Conservation (phyloP, 2,113 vertebrate species). For the Scortum barcoo region DNA sequence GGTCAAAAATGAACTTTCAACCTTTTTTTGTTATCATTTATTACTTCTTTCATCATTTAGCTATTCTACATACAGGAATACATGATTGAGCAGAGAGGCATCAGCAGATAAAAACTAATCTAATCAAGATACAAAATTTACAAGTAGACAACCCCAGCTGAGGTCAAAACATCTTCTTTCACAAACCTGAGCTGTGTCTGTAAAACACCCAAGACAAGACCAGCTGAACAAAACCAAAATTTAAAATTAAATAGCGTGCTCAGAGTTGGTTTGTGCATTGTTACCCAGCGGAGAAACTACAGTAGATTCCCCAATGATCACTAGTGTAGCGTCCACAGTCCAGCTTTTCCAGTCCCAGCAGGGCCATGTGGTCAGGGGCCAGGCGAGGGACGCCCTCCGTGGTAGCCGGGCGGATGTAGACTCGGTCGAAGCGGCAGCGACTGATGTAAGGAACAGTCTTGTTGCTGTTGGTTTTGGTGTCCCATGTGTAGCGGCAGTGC, state of each 20-base stretch:
- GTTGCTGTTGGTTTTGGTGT: slow-evolving; percentile 91
- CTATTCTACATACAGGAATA: not conserved
- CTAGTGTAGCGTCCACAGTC: slow-evolving; percentile 93
- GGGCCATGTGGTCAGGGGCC: slow-evolving; percentile 88
- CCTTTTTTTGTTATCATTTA: slow-evolving; percentile 2
- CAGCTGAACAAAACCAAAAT: not conserved
- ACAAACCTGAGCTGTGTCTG: not conserved
- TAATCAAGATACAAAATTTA: slow-evolving; percentile 1
- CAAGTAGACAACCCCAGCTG: slow-evolving; percentile 1
- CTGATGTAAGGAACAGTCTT: slow-evolving; percentile 77
- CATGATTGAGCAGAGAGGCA: not conserved
- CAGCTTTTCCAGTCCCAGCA: slow-evolving; percentile 93
- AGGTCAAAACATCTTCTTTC: slow-evolving; percentile 18
- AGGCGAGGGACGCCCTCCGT: slow-evolving; percentile 67
- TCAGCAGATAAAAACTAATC: slow-evolving; percentile 11
- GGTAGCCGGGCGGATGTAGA: slow-evolving; percentile 86
- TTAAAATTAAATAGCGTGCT: accelerated
- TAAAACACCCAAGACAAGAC: not conserved
- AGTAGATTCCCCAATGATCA: slow-evolving; percentile 97
- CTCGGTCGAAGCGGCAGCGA: slow-evolving; percentile 92
- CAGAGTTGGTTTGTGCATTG: not conserved
- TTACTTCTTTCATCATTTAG: not conserved
- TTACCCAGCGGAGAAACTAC: slow-evolving; percentile 81
- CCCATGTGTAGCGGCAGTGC: slow-evolving; percentile 96
- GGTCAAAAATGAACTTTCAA: not conserved